Conservation (phyloP, 92 coral and sea anemone genomes). For the Palythoa grandiflora region DNA sequence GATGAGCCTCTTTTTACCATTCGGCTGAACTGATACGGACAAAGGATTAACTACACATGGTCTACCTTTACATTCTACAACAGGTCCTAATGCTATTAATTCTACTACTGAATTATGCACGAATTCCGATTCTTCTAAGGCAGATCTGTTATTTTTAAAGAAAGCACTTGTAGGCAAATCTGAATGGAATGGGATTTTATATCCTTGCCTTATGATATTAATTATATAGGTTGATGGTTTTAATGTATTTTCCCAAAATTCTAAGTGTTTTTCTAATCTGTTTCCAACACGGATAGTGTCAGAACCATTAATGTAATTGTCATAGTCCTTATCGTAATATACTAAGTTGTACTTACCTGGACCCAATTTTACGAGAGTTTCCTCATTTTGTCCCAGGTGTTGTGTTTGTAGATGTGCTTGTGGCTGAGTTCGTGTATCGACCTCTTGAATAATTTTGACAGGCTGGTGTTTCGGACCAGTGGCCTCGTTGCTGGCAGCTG, state of each 20-base stretch:
- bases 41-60: neutral
- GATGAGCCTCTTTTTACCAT: neutral
- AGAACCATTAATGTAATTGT: neutral
- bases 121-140: neutral
- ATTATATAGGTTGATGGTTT: no score
- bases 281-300: neutral
- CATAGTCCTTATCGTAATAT: neutral
- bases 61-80: neutral
- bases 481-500: neutral
- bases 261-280: neutral
- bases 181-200: neutral
- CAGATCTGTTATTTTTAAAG: neutral
- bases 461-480: slow-evolving; percentile 26
- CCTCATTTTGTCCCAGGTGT: neutral
- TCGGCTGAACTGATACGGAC: neutral
- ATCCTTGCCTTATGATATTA: no score
- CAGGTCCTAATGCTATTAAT: neutral
- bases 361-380: neutral
- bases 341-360: neutral
- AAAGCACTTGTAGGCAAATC: neutral
- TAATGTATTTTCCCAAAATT: neutral
- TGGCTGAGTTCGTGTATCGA: neutral
- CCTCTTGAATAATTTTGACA: neutral
- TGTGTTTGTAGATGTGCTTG: neutral
- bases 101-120: neutral